Base-by-base conservation (phyloP, 2,888 invertebrate genomes). In the Epinotia bilunana region DNA sequence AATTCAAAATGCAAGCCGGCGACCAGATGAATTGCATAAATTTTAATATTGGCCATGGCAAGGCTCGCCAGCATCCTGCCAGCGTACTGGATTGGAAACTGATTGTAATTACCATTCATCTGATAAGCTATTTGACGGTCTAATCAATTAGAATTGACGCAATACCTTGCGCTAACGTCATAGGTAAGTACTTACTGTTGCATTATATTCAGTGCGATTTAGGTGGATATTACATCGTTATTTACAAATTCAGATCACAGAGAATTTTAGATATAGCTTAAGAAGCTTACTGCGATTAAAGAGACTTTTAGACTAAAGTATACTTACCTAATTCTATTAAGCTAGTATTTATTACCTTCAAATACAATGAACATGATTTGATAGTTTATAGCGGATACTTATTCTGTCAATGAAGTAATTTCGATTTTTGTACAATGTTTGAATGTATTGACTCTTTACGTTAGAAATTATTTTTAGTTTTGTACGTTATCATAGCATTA, bases 21-120 rank as follows among this genome's bases (percentile, higher is more conserved):
- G 84, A 83, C 82, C 79, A 77, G 79, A 88, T 88, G 86, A 87
- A 90, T 89, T 86, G 86, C 88, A 89, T 89, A 88, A 84, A 77
- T 87, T 89, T 90, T 88, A 88, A 89, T 88, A 89, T 86, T 83
- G 83, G 80, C 81, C 79, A 78, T 79, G 77, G 78, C 74, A 75
- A 71, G 78, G 77, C 71, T 53, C 70, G 64, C 74, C 64, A 64
- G 77, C 62, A 74, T 64, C 77, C 74, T 76, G 74, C 73, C 69
- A 43, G 74, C 73, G 79, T 77, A 76, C 71, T 76, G 78, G 65
- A 72, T 77, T 77, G 80, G 80, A 83, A 84, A 82, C 80, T 77
- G 78, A 81, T 81, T 80, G 83, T 83, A 87, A 89, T 90, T 87
- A 85, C 83, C 82, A 82, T 80, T 83, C 82, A 86, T 87, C 86